Conservation (phyloP, 2,888 invertebrate species). For the Drosophila greeni region DNA sequence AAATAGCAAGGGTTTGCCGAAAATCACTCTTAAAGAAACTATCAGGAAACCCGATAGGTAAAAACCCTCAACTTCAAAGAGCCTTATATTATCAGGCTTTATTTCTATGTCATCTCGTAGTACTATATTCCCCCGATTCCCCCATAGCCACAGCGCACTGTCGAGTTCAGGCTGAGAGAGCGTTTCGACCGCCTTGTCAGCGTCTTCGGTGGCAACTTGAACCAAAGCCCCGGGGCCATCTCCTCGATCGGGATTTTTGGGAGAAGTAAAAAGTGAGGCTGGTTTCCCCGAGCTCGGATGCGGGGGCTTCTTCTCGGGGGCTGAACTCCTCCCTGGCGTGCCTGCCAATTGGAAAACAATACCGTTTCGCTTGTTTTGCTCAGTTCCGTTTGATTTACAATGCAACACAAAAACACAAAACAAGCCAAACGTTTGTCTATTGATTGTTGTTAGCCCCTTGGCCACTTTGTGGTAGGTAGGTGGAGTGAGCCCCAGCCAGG, state of each 20-base stretch:
- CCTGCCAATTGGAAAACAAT: slow-evolving; percentile 71
- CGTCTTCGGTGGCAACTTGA: slow-evolving; percentile 70
- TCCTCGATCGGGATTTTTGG: slow-evolving; percentile 52
- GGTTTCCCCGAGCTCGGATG: not conserved
- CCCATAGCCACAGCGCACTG: slow-evolving; percentile 43
- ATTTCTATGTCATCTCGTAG: not conserved
- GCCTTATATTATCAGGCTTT: not conserved
- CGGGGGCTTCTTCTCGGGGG: slow-evolving; percentile 18
- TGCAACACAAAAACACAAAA: slow-evolving; percentile 53
- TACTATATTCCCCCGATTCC: slow-evolving; percentile 15
- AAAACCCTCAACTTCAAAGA: not conserved
- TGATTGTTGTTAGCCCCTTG: slow-evolving; percentile 66
- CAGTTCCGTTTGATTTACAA: slow-evolving; percentile 73
- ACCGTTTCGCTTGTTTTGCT: slow-evolving; percentile 69
- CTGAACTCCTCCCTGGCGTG: slow-evolving; percentile 61
- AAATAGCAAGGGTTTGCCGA: not conserved
- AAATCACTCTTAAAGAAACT: not conserved
- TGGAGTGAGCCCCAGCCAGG: slow-evolving; percentile 60
- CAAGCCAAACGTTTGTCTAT: slow-evolving; percentile 67
- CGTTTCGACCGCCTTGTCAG: slow-evolving; percentile 62
- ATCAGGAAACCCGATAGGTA: no score
- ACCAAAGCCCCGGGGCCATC: slow-evolving; percentile 62
- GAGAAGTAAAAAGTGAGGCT: not conserved
- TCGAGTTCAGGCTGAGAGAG: slow-evolving; percentile 15
- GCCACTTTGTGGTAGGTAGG: slow-evolving; percentile 72